Conservation (phyloP, 2,113 vertebrate species). For the Python bivittatus region DNA sequence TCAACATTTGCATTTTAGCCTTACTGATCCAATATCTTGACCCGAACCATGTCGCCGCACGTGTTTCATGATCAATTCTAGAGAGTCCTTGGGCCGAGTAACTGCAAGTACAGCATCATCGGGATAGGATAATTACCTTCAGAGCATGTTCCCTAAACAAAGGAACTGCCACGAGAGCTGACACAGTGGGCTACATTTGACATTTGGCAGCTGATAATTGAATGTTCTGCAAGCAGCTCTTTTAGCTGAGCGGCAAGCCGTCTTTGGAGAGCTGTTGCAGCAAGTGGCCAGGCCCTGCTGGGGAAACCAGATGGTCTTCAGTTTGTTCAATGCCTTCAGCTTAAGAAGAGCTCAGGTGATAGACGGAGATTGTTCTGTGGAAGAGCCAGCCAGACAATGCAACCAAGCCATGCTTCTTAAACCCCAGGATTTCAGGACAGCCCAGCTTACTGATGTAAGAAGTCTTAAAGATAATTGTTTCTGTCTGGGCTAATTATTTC, state of each 20-base stretch:
- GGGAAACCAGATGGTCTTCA: not conserved
- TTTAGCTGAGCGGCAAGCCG: not conserved
- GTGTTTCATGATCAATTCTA: not conserved
- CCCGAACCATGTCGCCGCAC: not conserved
- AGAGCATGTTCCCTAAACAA: conserved; percentile 39
- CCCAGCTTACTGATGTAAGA: not conserved
- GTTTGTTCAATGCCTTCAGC: not conserved
- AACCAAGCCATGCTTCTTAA: not conserved
- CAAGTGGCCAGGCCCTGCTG: not conserved
- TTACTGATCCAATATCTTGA: not conserved
- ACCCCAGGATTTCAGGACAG: not conserved
- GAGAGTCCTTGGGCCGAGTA: not conserved
- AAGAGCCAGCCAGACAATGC: not conserved
- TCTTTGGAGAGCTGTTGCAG: not conserved
- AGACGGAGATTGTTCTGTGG: not conserved
- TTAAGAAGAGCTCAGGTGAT: not conserved
- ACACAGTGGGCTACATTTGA: not conserved
- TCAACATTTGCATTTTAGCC: not conserved
- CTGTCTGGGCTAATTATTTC: not conserved
- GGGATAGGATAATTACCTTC: not conserved
- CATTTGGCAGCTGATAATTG: not conserved
- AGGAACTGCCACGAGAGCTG: conserved; percentile 20
- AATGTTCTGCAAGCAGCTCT: not conserved
- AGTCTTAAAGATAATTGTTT: not conserved
- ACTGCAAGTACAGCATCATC: not conserved